A percentile compares a stretch with the other conserved stretches of the same genome.
Conservation (phyloP, 1,140 invertebrate genomes). For the Papilio polyxenes region DNA sequence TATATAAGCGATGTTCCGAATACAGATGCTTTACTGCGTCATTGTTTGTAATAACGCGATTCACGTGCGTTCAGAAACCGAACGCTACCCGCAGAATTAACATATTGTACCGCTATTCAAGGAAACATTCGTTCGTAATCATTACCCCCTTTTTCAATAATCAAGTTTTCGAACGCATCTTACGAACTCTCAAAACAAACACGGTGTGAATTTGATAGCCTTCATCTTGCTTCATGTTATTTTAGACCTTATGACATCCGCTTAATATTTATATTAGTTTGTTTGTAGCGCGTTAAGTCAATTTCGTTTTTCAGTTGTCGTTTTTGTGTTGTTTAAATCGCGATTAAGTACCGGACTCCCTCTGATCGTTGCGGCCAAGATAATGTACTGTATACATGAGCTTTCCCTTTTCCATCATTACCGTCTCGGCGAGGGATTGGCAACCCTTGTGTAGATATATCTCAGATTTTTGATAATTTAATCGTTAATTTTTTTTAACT, state of each 20-base stretch:
- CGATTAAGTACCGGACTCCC: constrained; percentile 67
- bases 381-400: constrained; percentile 62
- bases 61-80: constrained; percentile 50
- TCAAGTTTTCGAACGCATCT: constrained; percentile 65
- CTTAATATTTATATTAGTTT: constrained; percentile 35
- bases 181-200: constrained; percentile 71
- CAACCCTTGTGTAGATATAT: constrained; percentile 54
- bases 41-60: constrained; percentile 52
- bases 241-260: constrained; percentile 47
- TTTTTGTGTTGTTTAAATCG: constrained; percentile 62
- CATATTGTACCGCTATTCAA: constrained; percentile 72
- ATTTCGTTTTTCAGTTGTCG: constrained; percentile 42
- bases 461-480: constrained; percentile 53
- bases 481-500: constrained; percentile 39
- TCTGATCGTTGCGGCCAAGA: constrained; percentile 58
- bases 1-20: constrained; percentile 17
- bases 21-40: constrained; percentile 40
- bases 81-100: constrained; percentile 59
- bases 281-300: constrained; percentile 33
- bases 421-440: constrained; percentile 57
- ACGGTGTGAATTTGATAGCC: constrained; percentile 49
- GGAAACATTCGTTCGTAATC: constrained; percentile 64
- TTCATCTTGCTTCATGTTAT: constrained; percentile 42
- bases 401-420: constrained; percentile 78
- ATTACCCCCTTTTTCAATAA: constrained; percentile 64